Evolutionary conservation across 2,888 invertebrate genomes (phyloP), one percentile per base, ranked within the genome.

Genomic region (Nyleta sp.): DNA sequence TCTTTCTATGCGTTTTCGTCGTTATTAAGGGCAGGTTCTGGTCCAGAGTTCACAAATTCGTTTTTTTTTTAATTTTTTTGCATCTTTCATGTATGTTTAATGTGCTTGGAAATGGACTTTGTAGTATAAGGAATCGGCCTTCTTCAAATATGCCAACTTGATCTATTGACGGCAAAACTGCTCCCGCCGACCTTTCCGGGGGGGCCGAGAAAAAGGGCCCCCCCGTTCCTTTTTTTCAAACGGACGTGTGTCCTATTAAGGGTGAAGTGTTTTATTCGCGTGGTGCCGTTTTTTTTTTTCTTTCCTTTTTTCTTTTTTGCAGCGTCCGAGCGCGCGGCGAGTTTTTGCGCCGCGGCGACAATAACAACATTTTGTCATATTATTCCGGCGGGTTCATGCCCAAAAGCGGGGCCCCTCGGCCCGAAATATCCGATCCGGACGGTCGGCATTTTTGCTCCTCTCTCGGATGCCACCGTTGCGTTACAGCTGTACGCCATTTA

Each of bases 401-500:
- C 80, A 81, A 81, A 81, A 81, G 50, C 70, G 80, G 79, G 71
- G 33, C 20, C 44, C 67, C 53, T 48, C 44, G 65, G 44, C 35
- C 77, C 81, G 70, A 80, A 81, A 80, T 80, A 73, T 78, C 73
- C 65, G 80, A 80, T 80, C 73, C 59, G 48, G 67, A 75, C 60
- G 78, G 79, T 80, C 80, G 67, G 67, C 73, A 67, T 79, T 78
- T 81, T 81, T 80, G 75, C 67, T 62, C 62, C 73, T 44, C 77
- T 78, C 71, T 75, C 72, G 75, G 80, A 80, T 81, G 80, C 80
- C 81, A 77, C 80, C 71, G 74, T 71, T 68, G 77, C 50, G 55
- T 52, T 80, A 83, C 83, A 84, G 79, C 83, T 82, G 84, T 80
- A 80, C 80, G 31, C 84, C 84, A 82, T 84, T 83, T 84, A 84